A percentile compares a stretch with the other conserved stretches of the same genome.
phyloP scores from a whole-genome alignment of 2,113 vertebrate species.

The Heptranchias perlo region DNA sequence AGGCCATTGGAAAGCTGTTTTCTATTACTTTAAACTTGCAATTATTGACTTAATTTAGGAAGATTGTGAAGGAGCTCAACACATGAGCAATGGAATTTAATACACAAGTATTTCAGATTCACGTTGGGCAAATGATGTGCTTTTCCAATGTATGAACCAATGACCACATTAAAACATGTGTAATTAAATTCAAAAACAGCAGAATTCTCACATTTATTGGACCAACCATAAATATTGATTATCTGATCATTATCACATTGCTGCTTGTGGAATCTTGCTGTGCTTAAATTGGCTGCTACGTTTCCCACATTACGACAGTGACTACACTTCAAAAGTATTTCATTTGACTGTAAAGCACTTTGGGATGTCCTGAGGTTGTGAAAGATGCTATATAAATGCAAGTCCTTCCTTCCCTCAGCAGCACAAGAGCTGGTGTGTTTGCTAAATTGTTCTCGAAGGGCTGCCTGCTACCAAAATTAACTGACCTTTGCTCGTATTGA shows the following conservation, averaged over 20 bases:
- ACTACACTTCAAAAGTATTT: too few relatives aligned
- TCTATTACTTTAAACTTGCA: neutral
- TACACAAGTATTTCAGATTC: neutral
- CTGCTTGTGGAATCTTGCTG: neutral
- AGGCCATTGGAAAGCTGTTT: neutral
- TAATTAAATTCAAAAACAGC: neutral
- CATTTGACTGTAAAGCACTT: too few relatives aligned
- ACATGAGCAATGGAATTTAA: neutral
- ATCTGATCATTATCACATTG: neutral
- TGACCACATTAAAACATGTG: neutral
- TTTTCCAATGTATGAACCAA: neutral
- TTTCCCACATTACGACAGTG: too few relatives aligned
- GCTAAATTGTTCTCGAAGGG: neutral
- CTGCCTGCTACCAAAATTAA: neutral
- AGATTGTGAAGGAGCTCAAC: too few relatives aligned
- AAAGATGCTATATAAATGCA: too few relatives aligned
- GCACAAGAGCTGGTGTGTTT: too few relatives aligned
- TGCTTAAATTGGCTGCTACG: neutral
- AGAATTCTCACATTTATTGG: neutral
- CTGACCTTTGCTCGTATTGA: neutral
- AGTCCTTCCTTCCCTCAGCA: too few relatives aligned
- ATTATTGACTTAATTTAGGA: neutral
- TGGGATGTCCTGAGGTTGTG: too few relatives aligned
- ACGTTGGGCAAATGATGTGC: neutral
- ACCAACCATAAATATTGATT: neutral